Evolutionary conservation across 2,888 invertebrate species (phyloP), one percentile per base, ranked within the genome.

Genomic region (Phengaris alcon): DNA sequence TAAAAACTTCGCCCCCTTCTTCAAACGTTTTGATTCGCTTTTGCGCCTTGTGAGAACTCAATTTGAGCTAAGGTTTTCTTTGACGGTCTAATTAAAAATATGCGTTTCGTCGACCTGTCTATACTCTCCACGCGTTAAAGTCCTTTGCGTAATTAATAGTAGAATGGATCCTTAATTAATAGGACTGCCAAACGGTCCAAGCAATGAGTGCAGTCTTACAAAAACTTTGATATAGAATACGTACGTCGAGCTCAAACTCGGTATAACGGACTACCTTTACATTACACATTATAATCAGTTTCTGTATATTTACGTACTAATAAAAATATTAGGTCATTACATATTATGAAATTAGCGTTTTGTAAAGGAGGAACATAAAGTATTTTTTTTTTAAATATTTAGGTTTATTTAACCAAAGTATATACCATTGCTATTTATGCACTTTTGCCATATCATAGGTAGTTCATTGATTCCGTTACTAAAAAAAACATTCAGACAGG

Each of bases 21-120:
- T 89, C 87, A 90, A 89, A 88, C 86, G 88, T 79, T 85, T 85
- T 86, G 89, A 89, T 89, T 89, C 87, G 88, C 90, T 84, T 90
- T 90, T 89, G 89, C 59, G 59, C 90, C 78, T 77, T 77, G 77
- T 77, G 76, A 79, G 82, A 79, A 80, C 82, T 77, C 79, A 10
- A 59, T 64, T 64, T 12, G 22, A 64, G 59, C 35, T 35, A 77
- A 74, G 76, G 68, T 77, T 76, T 74, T 76, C 78, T 80, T 82
- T 80, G 78, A 80, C 70, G 76, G 73, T 79, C 75, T 79, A 81
- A 80, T 81, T 81, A 81, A 81, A 81, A 82, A 64, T 35, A 44
- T 64, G 64, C 64, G 64, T 64, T 64, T 64, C 64, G 64, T 64
- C 59, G 35, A 64, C 59, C 59, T 64, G 59, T 64, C 59, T 64